phyloP scores from a whole-genome alignment of 2,797 vertebrate species.

The Pseudotriccus pelzelni region DNA sequence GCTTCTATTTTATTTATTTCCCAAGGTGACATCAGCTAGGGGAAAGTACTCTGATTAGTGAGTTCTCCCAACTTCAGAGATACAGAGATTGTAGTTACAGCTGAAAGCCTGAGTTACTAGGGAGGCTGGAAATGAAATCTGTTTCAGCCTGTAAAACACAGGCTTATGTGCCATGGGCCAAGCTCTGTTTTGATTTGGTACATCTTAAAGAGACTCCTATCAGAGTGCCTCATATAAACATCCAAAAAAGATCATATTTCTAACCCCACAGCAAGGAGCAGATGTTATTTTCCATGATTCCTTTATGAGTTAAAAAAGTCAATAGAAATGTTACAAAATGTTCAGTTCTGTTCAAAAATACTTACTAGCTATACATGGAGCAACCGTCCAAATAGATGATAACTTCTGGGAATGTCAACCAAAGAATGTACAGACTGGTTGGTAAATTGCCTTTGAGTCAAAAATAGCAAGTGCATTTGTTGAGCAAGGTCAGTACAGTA shows the following conservation, averaged over 20 bases:
- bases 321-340: constrained; percentile 53
- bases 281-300: constrained; percentile 52
- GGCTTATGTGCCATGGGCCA: constrained; percentile 4
- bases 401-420: constrained; percentile 59
- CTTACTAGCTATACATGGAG: constrained; percentile 53
- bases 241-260: constrained; percentile 35
- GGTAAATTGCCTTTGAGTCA: constrained; percentile 43
- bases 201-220: constrained; percentile 53
- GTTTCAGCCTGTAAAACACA: constrained; percentile 60
- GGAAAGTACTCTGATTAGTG: constrained; percentile 16
- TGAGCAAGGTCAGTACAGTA: constrained; percentile 31
- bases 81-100: constrained; percentile 21
- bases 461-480: constrained; percentile 43
- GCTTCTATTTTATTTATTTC: constrained; percentile 23
- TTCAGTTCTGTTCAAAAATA: constrained; percentile 54
- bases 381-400: constrained; percentile 48
- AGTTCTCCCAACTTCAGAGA: constrained; percentile 16
- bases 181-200: constrained; percentile 56
- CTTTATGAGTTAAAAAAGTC: constrained; percentile 46
- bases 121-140: constrained; percentile 27
- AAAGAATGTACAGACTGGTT: constrained; percentile 24
- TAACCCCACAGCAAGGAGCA: constrained; percentile 28
- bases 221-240: constrained; percentile 13
- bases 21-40: not conserved
- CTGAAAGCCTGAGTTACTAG: constrained; percentile 17